Evolutionary conservation across 2,797 vertebrate species (phyloP).

Genomic region (Harpagifer antarcticus): DNA sequence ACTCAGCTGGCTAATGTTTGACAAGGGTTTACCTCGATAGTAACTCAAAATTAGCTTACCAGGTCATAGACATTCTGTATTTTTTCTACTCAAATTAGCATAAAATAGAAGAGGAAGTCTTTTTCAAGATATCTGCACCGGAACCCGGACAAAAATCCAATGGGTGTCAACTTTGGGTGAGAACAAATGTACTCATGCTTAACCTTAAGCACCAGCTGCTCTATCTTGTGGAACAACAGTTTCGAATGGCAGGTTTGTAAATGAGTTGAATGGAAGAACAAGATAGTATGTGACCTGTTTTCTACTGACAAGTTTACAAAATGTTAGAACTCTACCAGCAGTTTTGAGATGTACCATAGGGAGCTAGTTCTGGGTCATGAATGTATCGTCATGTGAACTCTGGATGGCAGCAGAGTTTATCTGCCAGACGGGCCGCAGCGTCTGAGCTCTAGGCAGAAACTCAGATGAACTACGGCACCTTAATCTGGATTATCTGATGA

Average conservation of each 20-base stretch:
- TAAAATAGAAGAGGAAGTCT: too few relatives aligned
- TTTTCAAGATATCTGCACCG: too few relatives aligned
- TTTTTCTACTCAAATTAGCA: too few relatives aligned
- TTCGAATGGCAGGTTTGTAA: not conserved
- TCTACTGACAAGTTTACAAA: not conserved
- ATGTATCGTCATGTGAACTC: not conserved
- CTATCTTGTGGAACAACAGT: not conserved
- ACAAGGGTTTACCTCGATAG: too few relatives aligned
- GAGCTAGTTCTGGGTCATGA: not conserved
- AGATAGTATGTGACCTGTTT: not conserved
- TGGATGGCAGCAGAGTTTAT: slow-evolving; percentile 34
- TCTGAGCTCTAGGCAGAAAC: slow-evolving; percentile 50
- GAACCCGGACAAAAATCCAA: too few relatives aligned
- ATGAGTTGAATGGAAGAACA: too few relatives aligned
- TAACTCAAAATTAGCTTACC: too few relatives aligned
- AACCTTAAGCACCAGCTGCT: not conserved
- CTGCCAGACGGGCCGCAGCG: slow-evolving; percentile 24
- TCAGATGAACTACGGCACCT: slow-evolving; percentile 55
- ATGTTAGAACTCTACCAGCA: not conserved
- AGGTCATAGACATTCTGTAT: too few relatives aligned
- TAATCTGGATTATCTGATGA: slow-evolving; percentile 78
- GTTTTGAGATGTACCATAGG: not conserved
- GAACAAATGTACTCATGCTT: not conserved
- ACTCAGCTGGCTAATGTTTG: too few relatives aligned
- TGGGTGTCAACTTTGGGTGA: too few relatives aligned